Conservation (phyloP, 2,888 invertebrate genomes). For the Antitype chi region DNA sequence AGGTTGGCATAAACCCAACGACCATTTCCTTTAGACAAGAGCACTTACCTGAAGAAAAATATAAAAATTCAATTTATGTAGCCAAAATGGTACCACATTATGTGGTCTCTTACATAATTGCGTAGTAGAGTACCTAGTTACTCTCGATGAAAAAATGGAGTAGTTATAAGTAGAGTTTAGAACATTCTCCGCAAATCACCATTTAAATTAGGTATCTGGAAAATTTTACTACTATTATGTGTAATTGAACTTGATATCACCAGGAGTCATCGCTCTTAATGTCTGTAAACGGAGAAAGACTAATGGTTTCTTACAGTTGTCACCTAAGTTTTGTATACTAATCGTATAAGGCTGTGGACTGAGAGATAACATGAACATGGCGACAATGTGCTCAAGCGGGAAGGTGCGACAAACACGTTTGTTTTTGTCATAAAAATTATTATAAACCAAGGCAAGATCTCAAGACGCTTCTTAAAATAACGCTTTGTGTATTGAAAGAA, state of each 20-base stretch:
- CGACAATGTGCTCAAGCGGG: background rate
- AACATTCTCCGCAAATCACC: background rate
- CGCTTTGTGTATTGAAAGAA: background rate
- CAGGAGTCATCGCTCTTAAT: background rate
- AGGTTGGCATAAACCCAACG: background rate
- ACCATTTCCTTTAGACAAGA: background rate
- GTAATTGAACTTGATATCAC: conserved; percentile 15
- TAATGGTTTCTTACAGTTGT: background rate
- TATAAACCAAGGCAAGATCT: background rate
- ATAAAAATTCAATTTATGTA: background rate
- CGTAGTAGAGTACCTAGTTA: no score
- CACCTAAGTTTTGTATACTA: background rate
- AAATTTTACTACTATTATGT: background rate
- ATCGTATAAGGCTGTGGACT: background rate
- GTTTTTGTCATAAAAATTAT: background rate
- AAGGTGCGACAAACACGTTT: background rate
- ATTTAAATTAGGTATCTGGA: background rate
- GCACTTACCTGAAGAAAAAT: background rate
- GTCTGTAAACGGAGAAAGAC: background rate
- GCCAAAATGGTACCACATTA: background rate
- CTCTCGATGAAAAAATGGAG: no score
- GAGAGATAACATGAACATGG: background rate
- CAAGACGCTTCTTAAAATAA: background rate
- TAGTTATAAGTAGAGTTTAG: no score
- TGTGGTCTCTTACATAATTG: background rate